Evolutionary conservation across 2,113 vertebrate species (phyloP).

Genomic region (Turnix velox): DNA sequence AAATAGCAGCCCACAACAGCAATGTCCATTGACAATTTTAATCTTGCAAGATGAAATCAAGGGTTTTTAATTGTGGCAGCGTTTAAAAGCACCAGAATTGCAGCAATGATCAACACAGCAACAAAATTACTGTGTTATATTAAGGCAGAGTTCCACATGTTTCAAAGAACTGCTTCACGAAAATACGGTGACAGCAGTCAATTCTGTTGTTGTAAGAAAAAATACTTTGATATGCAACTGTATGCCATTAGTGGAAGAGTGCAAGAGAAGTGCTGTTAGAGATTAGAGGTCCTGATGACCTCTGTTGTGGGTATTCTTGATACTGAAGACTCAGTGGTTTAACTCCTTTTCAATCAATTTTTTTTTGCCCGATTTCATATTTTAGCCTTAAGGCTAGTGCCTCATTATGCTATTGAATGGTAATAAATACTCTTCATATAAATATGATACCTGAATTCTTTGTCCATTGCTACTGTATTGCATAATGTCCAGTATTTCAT

Average conservation of each 20-base stretch:
- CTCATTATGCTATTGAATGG: slow-evolving; percentile 56
- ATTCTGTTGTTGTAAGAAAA: background rate
- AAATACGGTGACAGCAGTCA: background rate
- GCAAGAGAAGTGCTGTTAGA: slow-evolving; percentile 32
- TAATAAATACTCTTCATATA: slow-evolving; percentile 42
- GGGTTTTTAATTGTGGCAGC: background rate
- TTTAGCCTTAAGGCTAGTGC: slow-evolving; percentile 73
- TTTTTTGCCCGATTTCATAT: slow-evolving; percentile 55
- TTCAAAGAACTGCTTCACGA: slow-evolving; percentile 14
- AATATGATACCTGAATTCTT: slow-evolving; percentile 66
- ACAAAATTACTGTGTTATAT: background rate
- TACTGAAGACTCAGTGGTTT: slow-evolving; percentile 37
- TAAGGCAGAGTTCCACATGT: slow-evolving; percentile 19
- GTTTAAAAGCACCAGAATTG: slow-evolving; percentile 23
- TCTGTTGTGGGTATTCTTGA: slow-evolving; percentile 37
- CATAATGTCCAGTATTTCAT: slow-evolving; percentile 59
- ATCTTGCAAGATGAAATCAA: slow-evolving; percentile 23
- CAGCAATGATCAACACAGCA: slow-evolving; percentile 16
- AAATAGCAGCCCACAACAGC: slow-evolving; percentile 49
- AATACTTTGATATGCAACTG: background rate
- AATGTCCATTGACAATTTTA: slow-evolving; percentile 8
- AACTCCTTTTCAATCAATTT: slow-evolving; percentile 26
- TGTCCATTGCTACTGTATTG: slow-evolving; percentile 61
- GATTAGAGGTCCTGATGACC: background rate
- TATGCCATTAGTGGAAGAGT: background rate